Evolutionary conservation across 30 jellyfish, hydroid and myxozoan genomes (phyloP).

Genomic region (Cassiopea xamachana): DNA sequence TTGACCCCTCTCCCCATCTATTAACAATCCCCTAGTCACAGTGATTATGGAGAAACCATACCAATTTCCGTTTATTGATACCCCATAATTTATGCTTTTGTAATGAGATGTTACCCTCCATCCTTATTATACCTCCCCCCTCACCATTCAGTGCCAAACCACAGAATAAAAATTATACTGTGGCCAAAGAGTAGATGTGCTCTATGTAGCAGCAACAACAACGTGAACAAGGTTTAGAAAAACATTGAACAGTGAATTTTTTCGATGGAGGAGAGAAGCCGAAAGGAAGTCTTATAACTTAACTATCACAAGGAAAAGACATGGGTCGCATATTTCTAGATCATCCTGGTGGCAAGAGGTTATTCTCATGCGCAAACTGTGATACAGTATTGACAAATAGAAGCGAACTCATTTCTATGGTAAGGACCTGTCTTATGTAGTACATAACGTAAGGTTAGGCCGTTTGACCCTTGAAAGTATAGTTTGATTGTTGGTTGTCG

Average conservation of each 20-base stretch:
- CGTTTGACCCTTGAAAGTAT: no score
- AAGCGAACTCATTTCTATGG: slow-evolving; percentile 88
- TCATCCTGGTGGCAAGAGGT: slow-evolving; percentile 95
- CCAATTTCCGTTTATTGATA: no score
- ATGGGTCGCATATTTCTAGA: slow-evolving; percentile 92
- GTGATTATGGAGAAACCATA: no score
- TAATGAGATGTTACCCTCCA: no score
- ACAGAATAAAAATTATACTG: no score
- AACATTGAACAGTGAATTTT: background rate
- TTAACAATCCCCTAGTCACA: no score
- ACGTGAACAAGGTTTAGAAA: background rate
- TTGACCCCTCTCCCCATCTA: no score
- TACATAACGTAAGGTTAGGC: no score
- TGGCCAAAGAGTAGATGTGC: background rate
- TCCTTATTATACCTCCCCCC: no score
- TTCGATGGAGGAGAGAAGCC: slow-evolving; percentile 20
- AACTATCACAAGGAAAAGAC: background rate
- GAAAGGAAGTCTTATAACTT: background rate
- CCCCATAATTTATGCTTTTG: no score
- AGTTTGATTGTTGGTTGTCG: no score
- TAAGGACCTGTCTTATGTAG: slow-evolving; percentile 7
- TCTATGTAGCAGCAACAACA: slow-evolving; percentile 23
- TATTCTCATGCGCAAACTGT: slow-evolving; percentile 94
- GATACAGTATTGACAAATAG: slow-evolving; percentile 91
- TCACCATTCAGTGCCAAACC: no score